Conservation (phyloP, 2,113 vertebrate species). For the Castor canadensis region DNA sequence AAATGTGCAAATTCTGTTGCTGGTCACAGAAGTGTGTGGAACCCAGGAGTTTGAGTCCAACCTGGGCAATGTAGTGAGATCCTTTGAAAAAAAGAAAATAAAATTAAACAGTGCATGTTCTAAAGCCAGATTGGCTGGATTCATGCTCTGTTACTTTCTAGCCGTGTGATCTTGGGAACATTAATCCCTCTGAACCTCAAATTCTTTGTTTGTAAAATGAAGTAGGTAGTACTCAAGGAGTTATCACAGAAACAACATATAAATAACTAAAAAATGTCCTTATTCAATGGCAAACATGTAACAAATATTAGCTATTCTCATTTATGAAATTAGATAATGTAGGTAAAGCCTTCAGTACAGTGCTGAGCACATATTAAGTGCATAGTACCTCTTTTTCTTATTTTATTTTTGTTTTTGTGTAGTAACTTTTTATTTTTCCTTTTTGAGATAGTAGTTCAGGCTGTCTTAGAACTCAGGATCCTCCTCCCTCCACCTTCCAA, state of each 20-base stretch:
- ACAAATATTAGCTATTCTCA: constrained; percentile 1
- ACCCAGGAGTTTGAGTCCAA: not conserved
- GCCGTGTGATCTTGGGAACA: not conserved
- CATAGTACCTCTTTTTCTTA: not conserved
- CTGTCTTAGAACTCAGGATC: not conserved
- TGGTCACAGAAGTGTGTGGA: too few relatives aligned
- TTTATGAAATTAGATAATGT: not conserved
- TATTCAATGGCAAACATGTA: not conserved
- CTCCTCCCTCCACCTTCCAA: not conserved
- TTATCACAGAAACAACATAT: not conserved
- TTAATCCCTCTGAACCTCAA: not conserved
- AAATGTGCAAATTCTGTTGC: too few relatives aligned
- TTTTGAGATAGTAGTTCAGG: not conserved
- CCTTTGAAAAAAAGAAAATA: not conserved
- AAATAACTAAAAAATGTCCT: constrained; percentile 21
- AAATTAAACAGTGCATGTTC: too few relatives aligned
- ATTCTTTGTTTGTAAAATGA: constrained; percentile 6
- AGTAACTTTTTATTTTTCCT: too few relatives aligned
- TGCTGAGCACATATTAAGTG: not conserved
- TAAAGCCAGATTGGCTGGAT: not conserved
- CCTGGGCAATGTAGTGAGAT: not conserved
- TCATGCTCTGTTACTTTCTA: not conserved
- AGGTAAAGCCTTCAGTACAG: not conserved
- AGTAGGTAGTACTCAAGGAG: not conserved
- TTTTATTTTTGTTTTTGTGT: too few relatives aligned